A percentile compares a stretch with the other conserved stretches of the same genome.
Conservation (phyloP, 2,797 vertebrate genomes). For the Pelodytes ibericus region DNA sequence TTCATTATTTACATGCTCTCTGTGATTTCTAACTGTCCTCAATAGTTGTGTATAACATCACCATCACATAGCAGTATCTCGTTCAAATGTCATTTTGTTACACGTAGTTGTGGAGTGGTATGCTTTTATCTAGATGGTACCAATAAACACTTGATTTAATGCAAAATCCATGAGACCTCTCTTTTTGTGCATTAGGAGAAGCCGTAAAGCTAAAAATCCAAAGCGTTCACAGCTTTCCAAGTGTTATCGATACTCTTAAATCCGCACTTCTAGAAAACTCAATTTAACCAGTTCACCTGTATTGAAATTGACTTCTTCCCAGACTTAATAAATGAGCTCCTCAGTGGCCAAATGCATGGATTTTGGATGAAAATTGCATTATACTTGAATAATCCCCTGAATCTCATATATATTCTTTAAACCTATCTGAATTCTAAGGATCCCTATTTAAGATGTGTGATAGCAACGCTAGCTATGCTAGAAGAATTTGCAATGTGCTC, state of each 20-base stretch:
- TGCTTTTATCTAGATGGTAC: neutral
- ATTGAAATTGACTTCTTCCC: slow-evolving; percentile 36
- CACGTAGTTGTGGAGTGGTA: neutral
- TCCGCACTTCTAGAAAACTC: neutral
- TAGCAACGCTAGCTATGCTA: neutral
- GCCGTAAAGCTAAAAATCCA: neutral
- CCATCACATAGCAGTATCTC: neutral
- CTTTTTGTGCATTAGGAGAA: neutral
- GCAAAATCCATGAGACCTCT: neutral
- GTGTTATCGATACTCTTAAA: slow-evolving; percentile 17
- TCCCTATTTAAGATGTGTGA: slow-evolving; percentile 6
- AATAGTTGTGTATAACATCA: too few species aligned
- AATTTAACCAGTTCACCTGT: neutral
- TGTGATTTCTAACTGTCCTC: neutral
- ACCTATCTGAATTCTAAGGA: slow-evolving; percentile 13
- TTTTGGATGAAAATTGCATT: slow-evolving; percentile 12
- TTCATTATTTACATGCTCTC: neutral
- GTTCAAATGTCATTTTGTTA: neutral
- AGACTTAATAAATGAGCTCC: slow-evolving; percentile 42
- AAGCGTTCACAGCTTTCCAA: neutral
- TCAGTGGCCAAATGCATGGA: slow-evolving; percentile 36
- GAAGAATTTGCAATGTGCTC: slow-evolving; percentile 2
- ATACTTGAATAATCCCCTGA: slow-evolving; percentile 35
- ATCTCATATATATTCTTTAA: slow-evolving; percentile 33
- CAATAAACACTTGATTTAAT: neutral